phyloP scores from a whole-genome alignment of 2,888 invertebrate species.

The Steinernema scapterisci region DNA sequence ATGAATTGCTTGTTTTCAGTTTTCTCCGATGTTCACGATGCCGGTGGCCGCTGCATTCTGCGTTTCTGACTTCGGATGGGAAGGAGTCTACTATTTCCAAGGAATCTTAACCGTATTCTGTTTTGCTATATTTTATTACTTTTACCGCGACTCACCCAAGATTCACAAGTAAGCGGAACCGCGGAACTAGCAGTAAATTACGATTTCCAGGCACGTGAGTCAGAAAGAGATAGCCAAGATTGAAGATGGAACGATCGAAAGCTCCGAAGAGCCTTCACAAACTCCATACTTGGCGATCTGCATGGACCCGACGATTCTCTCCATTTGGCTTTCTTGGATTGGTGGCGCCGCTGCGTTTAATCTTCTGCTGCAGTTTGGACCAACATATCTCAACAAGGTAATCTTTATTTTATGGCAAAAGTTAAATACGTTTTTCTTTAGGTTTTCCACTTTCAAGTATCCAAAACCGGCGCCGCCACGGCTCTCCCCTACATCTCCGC shows the following conservation, averaged over 20 bases:
- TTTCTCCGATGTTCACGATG: not conserved
- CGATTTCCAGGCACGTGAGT: not conserved
- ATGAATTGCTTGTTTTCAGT: not conserved
- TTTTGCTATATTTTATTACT: slow-evolving; percentile 36
- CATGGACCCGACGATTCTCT: slow-evolving; percentile 35
- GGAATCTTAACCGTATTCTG: slow-evolving; percentile 36
- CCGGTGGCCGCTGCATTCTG: not conserved
- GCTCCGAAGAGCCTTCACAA: not conserved
- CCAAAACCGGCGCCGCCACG: slow-evolving; percentile 46
- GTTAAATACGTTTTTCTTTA: not conserved
- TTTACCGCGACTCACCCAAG: slow-evolving; percentile 40
- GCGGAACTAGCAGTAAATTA: not conserved
- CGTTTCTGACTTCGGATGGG: not conserved
- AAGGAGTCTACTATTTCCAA: not conserved
- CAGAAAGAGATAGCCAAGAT: not conserved
- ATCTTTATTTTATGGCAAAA: not conserved
- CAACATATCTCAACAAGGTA: slow-evolving; percentile 42
- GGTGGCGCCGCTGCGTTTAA: slow-evolving; percentile 40
- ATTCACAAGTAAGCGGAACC: slow-evolving; percentile 35
- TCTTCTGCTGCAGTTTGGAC: slow-evolving; percentile 39
- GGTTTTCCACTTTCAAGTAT: slow-evolving; percentile 42
- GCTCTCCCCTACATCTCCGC: slow-evolving; percentile 49
- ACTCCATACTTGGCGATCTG: not conserved
- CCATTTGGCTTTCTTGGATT: slow-evolving; percentile 37
- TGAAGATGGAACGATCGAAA: not conserved